Conservation (phyloP, 1,140 invertebrate genomes). For the Magallana angulata region DNA sequence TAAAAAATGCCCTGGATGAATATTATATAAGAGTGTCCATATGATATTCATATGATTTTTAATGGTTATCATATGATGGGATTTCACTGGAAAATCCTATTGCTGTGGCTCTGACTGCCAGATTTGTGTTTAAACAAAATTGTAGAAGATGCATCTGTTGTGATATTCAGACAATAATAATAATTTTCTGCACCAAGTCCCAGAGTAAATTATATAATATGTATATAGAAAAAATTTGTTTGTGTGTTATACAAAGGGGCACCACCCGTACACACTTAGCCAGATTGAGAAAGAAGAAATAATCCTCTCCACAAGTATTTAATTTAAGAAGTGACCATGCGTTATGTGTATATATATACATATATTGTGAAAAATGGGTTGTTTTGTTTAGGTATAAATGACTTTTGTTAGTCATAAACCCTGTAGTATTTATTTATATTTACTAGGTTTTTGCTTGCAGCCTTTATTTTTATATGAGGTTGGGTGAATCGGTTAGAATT, state of each 20-base stretch:
- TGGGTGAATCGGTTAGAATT: no score
- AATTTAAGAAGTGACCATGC: background rate
- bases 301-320: conserved; percentile 26
- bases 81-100: conserved; percentile 1
- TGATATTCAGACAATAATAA: conserved; percentile 26
- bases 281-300: background rate
- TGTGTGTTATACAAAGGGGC: background rate
- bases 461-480: background rate
- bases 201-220: background rate
- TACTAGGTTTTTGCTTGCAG: background rate
- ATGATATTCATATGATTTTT: conserved; percentile 9
- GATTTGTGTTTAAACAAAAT: background rate
- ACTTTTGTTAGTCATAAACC: conserved; percentile 4
- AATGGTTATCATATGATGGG: background rate
- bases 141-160: background rate
- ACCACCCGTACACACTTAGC: background rate
- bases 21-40: background rate
- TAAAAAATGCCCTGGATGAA: background rate
- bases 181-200: conserved; percentile 23
- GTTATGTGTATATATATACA: background rate
- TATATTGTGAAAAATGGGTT: conserved; percentile 34
- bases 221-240: conserved; percentile 4
- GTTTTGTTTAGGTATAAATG: conserved; percentile 21
- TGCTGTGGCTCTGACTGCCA: background rate
- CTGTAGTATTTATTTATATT: conserved; percentile 22